Evolutionary conservation across 2,113 vertebrate species (phyloP), one percentile per base, ranked within the genome.

Genomic region (Neotragus moschatus): DNA sequence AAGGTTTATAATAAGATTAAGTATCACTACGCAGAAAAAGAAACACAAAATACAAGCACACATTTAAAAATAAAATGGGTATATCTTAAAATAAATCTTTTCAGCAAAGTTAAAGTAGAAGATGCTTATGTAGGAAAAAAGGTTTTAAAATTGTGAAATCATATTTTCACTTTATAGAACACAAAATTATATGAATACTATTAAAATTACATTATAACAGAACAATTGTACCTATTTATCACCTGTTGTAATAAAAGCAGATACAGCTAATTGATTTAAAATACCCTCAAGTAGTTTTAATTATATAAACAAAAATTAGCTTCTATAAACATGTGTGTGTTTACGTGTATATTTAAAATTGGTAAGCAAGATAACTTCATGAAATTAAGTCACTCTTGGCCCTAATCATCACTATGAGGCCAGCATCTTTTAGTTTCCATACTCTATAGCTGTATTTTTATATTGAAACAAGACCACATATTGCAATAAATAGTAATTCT

Each of bases 81-180:
- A 75, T 80, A 45, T 91, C 88, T 96, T 96, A 95, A 98, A 98
- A 98, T 95, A 96, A 96, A 88, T 36, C 30, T 87, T 96, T 90
- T 49, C 77, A 77, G 60, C 36, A 86, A 96, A 96, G 81, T 91
- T 49, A 30, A 94, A 97, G 36, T 87, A 85, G 91, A 94, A 92
- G 77, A 90, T 39, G 61, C 85, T 91, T 96, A 91, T 82, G 14
- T 25, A 82, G 33, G 58, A 58, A 49, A 89, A 90, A 94, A 96
- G 19, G 60, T 95, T 80, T 91, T 36, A 6, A 89, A 92, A 90
- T 53, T 79, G 60, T 97, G 45, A 96, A 92, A 94, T 85, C 11
- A 53, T 21, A 84, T 87, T 96, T 96, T 94, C 28, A 94, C 21
- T 80, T 95, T 55, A 95, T 5, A 58, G 30, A 43, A 10, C 36